Base-by-base conservation (phyloP, 1,140 invertebrate species). In the Drosophila seguyi region DNA sequence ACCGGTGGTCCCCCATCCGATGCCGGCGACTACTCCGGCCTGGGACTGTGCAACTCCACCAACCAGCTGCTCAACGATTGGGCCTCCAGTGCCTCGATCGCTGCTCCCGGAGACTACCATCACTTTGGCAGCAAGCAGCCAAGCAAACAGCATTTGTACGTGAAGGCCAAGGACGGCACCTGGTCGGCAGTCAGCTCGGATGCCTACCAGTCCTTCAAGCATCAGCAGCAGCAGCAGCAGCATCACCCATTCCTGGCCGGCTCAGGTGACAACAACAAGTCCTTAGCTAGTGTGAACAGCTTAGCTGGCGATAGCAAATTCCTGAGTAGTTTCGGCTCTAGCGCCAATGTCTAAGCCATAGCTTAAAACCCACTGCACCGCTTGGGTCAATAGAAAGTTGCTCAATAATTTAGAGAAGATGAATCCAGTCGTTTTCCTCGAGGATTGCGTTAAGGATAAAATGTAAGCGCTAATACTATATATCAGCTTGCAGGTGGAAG, bases 121-220 rank as follows among this genome's bases (percentile, higher is more conserved):
- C 91, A 88, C 18, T 92, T 92, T 71, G 92, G 92, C 56, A 91
- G 75, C 75, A 92, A 91, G 31, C 86, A 91, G 57, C 81, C 91
- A 14, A 84, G 76, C 38, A 92, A 92, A 39, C 92, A 93, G 72
- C 92, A 92, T 52, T 52, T 93, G 14, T 93, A 92, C 55, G 85
- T 93, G 6, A 93, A 93, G 71, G 82, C 92, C 60, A 93, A 93
- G 73, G 91, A 92, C 41, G 92, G 92, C 55, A 84, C 91, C 27
- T 92, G 92, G 90, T 92, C 92, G 2, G 90, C 92, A 0, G 92
- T 92, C 31, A 91, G 86, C 56, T 91, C 91, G 50, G 91, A 92
- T 59, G 78, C 92, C 36, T 93, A 92, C 73, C 92, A 93, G 57
- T 79, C 48, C 34, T 91, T 77, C 42, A 91, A 87, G 76, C 90